These are phyloP conservation scores for Seriola dumerili DNA, from an alignment of 2,113 vertebrate species.

Conservation along the genomic window DNA sequence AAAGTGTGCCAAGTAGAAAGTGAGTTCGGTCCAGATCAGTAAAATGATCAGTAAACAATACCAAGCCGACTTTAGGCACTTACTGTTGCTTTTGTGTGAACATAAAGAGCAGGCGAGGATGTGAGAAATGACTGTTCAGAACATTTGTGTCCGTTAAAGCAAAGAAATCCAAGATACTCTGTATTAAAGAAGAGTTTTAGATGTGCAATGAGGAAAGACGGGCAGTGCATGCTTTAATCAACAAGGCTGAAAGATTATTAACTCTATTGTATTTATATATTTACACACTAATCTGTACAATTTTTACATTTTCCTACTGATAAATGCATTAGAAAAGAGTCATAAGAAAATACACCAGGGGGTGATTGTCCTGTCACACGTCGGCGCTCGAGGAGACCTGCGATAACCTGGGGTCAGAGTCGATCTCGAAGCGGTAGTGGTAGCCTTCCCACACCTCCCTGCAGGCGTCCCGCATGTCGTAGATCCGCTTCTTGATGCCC, in stretches of 20 bases:
- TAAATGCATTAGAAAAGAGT: slow-evolving; percentile 60
- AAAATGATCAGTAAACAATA: neutral
- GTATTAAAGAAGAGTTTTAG: neutral
- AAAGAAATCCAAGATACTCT: neutral
- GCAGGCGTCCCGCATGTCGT: slow-evolving; percentile 84
- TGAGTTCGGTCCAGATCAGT: neutral
- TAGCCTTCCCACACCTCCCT: slow-evolving; percentile 86
- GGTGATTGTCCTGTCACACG: slow-evolving; percentile 64
- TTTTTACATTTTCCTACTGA: slow-evolving; percentile 61
- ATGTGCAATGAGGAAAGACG: slow-evolving; percentile 1
- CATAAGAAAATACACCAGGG: slow-evolving; percentile 10
- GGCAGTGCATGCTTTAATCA: slow-evolving; percentile 72
- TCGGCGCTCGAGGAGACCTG: slow-evolving; percentile 80
- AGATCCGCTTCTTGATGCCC: slow-evolving; percentile 86
- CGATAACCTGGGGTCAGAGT: slow-evolving; percentile 82
- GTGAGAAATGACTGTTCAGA: neutral
- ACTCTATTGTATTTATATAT: slow-evolving; percentile 61
- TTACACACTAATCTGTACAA: slow-evolving; percentile 76
- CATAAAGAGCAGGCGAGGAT: neutral
- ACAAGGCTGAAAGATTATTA: slow-evolving; percentile 42
- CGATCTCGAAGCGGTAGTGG: slow-evolving; percentile 86
- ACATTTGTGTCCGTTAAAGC: neutral
- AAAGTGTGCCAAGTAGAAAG: neutral
- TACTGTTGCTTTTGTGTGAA: slow-evolving; percentile 45
- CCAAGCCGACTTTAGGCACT: slow-evolving; percentile 66